phyloP scores from a whole-genome alignment of 2,113 vertebrate genomes.

The Gobiocypris rarus region DNA sequence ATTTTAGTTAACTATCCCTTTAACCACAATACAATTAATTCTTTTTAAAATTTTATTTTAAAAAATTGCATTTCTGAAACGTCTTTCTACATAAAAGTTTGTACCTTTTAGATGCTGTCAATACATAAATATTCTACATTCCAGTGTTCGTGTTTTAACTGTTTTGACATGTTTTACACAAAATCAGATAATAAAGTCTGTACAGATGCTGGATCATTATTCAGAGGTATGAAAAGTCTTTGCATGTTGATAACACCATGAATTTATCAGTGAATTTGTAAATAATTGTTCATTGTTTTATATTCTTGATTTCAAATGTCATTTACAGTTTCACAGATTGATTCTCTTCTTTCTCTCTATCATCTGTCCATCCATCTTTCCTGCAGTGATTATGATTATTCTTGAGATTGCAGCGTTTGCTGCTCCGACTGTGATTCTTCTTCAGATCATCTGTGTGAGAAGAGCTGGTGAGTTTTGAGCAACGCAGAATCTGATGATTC shows the following conservation, averaged over 20 bases:
- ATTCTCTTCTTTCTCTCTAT: background rate
- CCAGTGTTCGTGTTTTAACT: too few relatives aligned
- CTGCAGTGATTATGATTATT: background rate
- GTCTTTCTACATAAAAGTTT: too few relatives aligned
- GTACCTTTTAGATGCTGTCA: too few relatives aligned
- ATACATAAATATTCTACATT: too few relatives aligned
- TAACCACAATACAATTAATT: too few relatives aligned
- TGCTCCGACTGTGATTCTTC: constrained; percentile 4
- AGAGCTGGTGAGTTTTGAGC: background rate
- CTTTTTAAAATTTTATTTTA: too few relatives aligned
- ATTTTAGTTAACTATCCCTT: too few relatives aligned
- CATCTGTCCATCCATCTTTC: background rate
- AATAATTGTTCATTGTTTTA: background rate
- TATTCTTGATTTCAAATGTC: background rate
- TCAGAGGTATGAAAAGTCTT: background rate
- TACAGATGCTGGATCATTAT: background rate
- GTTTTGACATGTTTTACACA: too few relatives aligned
- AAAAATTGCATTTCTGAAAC: too few relatives aligned
- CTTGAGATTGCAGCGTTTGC: background rate
- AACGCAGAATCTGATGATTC: background rate
- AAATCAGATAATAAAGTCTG: too few relatives aligned
- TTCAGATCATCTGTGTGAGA: constrained; percentile 10
- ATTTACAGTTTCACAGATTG: background rate
- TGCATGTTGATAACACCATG: background rate
- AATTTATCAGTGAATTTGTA: background rate